Evolutionary conservation across 1,140 invertebrate species (phyloP), one percentile per base, ranked within the genome.

Genomic region (Hyles euphorbiae): DNA sequence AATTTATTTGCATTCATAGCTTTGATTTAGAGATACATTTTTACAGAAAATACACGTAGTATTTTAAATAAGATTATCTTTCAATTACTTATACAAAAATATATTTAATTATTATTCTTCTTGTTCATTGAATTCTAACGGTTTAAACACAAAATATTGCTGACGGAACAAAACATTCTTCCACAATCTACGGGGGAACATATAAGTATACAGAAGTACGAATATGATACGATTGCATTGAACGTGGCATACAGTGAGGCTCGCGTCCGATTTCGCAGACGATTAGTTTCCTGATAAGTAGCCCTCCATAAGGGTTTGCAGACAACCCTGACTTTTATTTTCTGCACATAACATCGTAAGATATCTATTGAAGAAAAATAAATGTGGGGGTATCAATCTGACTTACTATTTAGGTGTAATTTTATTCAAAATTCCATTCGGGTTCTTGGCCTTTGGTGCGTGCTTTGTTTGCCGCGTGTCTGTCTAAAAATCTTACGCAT

Each of bases 241-340:
- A 22, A 22, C 22, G 22, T 22, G 48, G 47, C 33, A 52, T 52
- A 52, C 34, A 2, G 34, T 34, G 5, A 8, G 12, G 33, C 22
- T 52, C 34, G 50, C 36, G 56, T 46, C 57, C 62, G 69, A 76
- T 71, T 74, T 68, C 46, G 59, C 71, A 68, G 58, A 69, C 73
- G 61, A 76, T 78, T 78, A 70, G 60, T 44, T 52, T 12, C 58
- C 60, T 74, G 76, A 78, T 76, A 69, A 70, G 73, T 74, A 60
- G 66, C 63, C 56, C 8, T 1, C 34, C 4, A 10, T 9, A n/a
- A 10, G 50, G 50, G 22, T 52, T 32, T 8, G 36, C 8, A 8
- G 36, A 40, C 1, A 40, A 8, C 36, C 36, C 36, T 5, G 8
- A 40, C 8, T 40, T 5, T 47, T 12, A 47, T 47, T 47, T 47